phyloP scores from a whole-genome alignment of 2,888 invertebrate species.

The Rhingia rostrata region DNA sequence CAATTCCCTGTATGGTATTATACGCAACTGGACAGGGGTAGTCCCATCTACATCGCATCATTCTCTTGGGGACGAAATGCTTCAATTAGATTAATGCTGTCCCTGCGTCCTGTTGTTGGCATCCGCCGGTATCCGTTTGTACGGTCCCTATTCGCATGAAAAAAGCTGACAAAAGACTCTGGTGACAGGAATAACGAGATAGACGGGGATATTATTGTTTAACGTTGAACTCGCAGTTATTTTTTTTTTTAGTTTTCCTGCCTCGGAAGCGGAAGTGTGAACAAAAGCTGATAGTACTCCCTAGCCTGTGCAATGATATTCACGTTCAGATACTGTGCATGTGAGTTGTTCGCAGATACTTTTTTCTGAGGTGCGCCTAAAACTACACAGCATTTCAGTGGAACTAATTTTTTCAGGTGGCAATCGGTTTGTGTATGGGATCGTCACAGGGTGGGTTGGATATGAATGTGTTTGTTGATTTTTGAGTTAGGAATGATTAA shows the following conservation, averaged over 20 bases:
- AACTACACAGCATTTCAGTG: background rate
- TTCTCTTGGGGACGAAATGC: background rate
- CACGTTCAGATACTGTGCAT: background rate
- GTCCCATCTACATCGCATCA: too few species aligned
- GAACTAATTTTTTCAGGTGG: background rate
- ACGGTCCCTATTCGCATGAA: background rate
- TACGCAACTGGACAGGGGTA: background rate
- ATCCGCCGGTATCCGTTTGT: background rate
- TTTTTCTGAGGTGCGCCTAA: background rate
- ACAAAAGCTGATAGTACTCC: slow-evolving; percentile 1
- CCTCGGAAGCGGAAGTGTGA: background rate
- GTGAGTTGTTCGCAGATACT: background rate
- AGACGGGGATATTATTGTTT: background rate
- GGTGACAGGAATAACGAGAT: background rate
- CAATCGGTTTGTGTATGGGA: slow-evolving; percentile 6
- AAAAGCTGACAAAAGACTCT: background rate
- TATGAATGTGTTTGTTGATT: background rate
- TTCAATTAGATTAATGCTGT: slow-evolving; percentile 13
- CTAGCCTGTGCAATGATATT: slow-evolving; percentile 11
- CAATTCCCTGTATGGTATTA: background rate
- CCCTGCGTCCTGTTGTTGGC: slow-evolving; percentile 10
- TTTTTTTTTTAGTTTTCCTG: background rate
- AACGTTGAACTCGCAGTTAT: too few species aligned
- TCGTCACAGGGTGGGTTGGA: background rate
- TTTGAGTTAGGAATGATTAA: too few species aligned